Percentiles rank a stretch among this genome's conserved stretches.
Conservation (phyloP, 2,888 invertebrate species). For the Harpagoxenus sublaevis region DNA sequence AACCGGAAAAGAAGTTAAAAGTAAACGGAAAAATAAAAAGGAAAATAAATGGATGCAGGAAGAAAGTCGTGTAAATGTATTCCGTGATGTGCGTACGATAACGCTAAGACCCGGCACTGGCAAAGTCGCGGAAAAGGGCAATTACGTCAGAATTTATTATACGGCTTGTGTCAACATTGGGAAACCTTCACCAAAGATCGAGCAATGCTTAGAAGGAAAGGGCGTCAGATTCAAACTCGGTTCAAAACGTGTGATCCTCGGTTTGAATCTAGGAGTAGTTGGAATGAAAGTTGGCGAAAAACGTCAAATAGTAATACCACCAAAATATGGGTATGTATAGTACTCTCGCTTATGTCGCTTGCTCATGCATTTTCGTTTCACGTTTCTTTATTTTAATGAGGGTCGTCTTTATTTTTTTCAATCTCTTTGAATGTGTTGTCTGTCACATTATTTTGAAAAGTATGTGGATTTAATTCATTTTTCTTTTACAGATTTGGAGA, state of each 20-base stretch:
- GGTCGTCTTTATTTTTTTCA: not conserved
- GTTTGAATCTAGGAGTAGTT: constrained; percentile 95
- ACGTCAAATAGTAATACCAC: constrained; percentile 94
- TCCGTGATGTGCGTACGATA: too few relatives aligned
- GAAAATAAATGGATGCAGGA: not conserved
- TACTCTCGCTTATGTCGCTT: not conserved
- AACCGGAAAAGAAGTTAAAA: constrained; percentile 76
- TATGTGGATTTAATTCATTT: constrained; percentile 52
- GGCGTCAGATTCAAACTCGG: constrained; percentile 96
- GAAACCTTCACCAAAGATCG: constrained; percentile 90
- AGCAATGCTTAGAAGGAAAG: constrained; percentile 90
- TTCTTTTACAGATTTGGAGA: constrained; percentile 89
- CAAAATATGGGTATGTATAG: constrained; percentile 93
- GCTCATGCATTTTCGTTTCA: not conserved
- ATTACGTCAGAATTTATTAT: constrained; percentile 93
- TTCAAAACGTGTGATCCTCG: constrained; percentile 93
- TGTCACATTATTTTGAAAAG: not conserved
- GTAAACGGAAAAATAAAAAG: constrained; percentile 73
- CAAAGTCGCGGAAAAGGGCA: constrained; percentile 92
- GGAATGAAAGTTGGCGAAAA: constrained; percentile 99
- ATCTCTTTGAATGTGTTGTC: not conserved
- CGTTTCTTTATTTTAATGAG: not conserved
- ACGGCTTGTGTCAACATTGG: constrained; percentile 90
- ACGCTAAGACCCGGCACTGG: constrained; percentile 88
- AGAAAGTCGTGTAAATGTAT: too few relatives aligned